These are phyloP conservation scores for Aulostomus chinensis DNA, from an alignment of 2,797 vertebrate species.

Conservation along the genomic window DNA sequence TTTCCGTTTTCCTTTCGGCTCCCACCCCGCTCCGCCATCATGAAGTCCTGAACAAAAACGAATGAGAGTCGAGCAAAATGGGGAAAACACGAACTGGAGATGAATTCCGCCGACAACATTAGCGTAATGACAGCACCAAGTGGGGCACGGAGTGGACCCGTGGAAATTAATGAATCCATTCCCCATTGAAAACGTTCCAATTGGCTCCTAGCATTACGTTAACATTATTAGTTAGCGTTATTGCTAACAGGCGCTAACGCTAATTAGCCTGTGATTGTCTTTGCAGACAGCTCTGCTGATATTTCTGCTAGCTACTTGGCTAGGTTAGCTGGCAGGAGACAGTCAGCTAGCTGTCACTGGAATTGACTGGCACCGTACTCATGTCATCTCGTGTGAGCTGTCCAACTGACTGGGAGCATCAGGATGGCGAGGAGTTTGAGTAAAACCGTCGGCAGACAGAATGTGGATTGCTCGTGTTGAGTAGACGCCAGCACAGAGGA, in stretches of 20 bases:
- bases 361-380: slow-evolving; percentile 38
- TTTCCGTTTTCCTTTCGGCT: slow-evolving; percentile 81
- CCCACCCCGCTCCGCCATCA: slow-evolving; percentile 86
- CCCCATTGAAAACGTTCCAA: slow-evolving; percentile 43
- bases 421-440: slow-evolving; percentile 61
- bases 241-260: slow-evolving; percentile 59
- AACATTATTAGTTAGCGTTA: slow-evolving; percentile 60
- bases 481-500: slow-evolving; percentile 60
- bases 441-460: slow-evolving; percentile 48
- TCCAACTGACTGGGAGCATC: slow-evolving; percentile 46
- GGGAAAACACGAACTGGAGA: slow-evolving; percentile 57
- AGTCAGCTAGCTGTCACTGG: slow-evolving; percentile 62
- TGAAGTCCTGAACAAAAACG: slow-evolving; percentile 84
- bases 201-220: slow-evolving; percentile 47
- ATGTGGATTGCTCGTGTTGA: slow-evolving; percentile 67
- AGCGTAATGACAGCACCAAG: slow-evolving; percentile 59
- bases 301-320: slow-evolving; percentile 24
- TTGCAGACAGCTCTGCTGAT: slow-evolving; percentile 23
- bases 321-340: slow-evolving; percentile 52
- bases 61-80: slow-evolving; percentile 68
- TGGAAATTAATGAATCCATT: slow-evolving; percentile 36
- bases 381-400: slow-evolving; percentile 54
- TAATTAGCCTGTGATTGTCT: slow-evolving; percentile 49
- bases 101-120: slow-evolving; percentile 35
- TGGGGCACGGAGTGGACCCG: slow-evolving; percentile 51